These are phyloP conservation scores for Zosterops pallidus DNA, from an alignment of 2,113 vertebrate species.

Conservation along the genomic window DNA sequence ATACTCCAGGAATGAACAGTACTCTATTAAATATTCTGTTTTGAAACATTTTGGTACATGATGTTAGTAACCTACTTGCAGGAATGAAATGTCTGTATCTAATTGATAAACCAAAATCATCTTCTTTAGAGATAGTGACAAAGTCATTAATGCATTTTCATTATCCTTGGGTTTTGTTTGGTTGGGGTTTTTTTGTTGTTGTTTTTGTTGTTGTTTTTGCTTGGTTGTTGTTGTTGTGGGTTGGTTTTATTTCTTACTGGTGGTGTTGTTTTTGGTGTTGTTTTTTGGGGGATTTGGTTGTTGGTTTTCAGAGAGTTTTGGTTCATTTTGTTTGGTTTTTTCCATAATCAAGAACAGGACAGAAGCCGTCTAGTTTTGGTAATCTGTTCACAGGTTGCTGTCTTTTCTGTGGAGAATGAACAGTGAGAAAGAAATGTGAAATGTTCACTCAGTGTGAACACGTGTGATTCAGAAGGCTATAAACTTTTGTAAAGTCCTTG, in stretches of 20 bases:
- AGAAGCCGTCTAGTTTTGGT: not conserved
- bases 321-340: accelerated
- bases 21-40: not conserved
- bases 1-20: not conserved
- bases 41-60: not conserved
- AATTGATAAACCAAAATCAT: not conserved
- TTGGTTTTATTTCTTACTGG: not conserved
- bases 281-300: not conserved
- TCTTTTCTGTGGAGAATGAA: not conserved
- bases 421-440: not conserved
- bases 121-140: not conserved
- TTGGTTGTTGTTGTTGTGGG: not conserved
- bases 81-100: not conserved
- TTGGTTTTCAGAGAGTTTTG: not conserved
- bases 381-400: not conserved
- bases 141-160: not conserved
- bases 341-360: not conserved
- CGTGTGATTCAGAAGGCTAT: not conserved
- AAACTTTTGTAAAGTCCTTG: not conserved
- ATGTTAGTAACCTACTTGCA: not conserved
- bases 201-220: not conserved
- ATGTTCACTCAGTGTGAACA: not conserved
- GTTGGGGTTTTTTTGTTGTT: not conserved
- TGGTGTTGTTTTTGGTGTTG: not conserved
- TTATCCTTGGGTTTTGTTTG: not conserved